Conservation (phyloP, 2,113 vertebrate species). For the Thunnus maccoyii region DNA sequence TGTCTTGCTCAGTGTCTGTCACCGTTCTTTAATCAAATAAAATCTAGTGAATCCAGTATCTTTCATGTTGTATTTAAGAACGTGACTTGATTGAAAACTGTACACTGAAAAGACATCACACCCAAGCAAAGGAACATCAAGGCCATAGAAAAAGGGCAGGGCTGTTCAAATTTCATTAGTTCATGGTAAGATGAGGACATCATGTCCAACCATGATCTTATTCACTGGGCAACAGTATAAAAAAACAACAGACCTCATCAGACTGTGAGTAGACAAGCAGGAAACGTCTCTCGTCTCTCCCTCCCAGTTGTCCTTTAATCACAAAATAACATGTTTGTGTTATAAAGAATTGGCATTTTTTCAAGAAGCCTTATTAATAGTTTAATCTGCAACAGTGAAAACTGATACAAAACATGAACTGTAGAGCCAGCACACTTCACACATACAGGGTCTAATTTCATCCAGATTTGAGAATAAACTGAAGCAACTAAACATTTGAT, state of each 20-base stretch:
- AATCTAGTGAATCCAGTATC: too few relatives aligned
- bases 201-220: not conserved
- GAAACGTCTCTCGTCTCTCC: not conserved
- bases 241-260: constrained; percentile 6
- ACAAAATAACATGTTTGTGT: not conserved
- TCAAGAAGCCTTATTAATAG: not conserved
- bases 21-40: too few relatives aligned
- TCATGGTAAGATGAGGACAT: constrained; percentile 7
- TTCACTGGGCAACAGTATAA: not conserved
- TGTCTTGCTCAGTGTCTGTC: too few relatives aligned
- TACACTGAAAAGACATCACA: not conserved
- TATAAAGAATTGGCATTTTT: too few relatives aligned
- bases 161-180: not conserved
- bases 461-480: not conserved
- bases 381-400: not conserved
- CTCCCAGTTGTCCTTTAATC: not conserved
- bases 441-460: not conserved
- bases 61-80: too few relatives aligned
- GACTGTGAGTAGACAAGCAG: not conserved
- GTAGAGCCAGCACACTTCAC: not conserved
- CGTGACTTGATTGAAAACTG: not conserved
- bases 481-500: not conserved
- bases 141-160: not conserved
- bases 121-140: not conserved
- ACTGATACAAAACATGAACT: not conserved